These are phyloP conservation scores for Ia io DNA, from an alignment of 2,113 vertebrate species.

Conservation along the genomic window DNA sequence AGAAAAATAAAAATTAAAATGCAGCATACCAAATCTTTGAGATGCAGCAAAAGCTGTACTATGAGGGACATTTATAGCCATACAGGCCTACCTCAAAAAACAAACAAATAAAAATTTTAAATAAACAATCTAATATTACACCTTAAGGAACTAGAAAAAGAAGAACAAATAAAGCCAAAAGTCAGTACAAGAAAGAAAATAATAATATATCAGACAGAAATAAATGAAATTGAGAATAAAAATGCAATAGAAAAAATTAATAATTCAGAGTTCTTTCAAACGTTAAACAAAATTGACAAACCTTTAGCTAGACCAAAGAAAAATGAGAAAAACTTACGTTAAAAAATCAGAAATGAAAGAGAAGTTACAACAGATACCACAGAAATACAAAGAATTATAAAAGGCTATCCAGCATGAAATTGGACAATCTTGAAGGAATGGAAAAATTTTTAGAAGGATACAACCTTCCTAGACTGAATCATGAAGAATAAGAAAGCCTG, in stretches of 20 bases:
- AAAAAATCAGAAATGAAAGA: background rate
- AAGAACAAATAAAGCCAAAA: background rate
- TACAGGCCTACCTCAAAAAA: background rate
- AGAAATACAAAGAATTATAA: background rate
- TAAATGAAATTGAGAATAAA: background rate
- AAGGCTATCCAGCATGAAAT: background rate
- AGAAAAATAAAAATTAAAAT: background rate
- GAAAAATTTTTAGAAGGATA: background rate
- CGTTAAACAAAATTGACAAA: background rate
- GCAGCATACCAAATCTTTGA: background rate
- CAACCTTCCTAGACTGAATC: background rate
- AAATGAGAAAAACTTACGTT: background rate
- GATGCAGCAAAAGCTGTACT: background rate
- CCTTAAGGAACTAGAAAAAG: background rate
- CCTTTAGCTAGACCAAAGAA: background rate
- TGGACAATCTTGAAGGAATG: background rate
- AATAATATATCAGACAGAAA: background rate
- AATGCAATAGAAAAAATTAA: background rate
- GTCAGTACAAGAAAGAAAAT: background rate
- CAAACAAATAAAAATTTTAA: background rate
- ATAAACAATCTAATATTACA: background rate
- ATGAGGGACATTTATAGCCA: background rate
- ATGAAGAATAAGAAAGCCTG: background rate
- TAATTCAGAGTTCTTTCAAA: background rate
- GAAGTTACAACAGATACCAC: background rate